Conservation (phyloP, 2,888 invertebrate species). For the Meloe dianella region DNA sequence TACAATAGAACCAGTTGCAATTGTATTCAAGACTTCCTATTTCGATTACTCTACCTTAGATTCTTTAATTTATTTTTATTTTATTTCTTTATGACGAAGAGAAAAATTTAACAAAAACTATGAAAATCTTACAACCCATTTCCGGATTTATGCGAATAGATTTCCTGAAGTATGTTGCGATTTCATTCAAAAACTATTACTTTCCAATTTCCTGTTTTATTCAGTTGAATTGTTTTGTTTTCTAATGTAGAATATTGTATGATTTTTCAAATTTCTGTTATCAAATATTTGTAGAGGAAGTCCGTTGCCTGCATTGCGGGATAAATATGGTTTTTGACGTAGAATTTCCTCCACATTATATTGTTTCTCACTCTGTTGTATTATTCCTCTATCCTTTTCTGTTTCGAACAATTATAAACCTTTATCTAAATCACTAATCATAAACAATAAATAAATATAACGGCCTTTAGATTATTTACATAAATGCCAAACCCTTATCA, state of each 20-base stretch:
- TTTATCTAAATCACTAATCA: conserved; percentile 48
- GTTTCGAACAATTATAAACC: neutral
- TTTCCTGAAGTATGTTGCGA: too few species aligned
- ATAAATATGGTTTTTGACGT: conserved; percentile 49
- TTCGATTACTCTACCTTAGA: too few species aligned
- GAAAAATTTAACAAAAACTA: too few species aligned
- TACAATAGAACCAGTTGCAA: too few species aligned
- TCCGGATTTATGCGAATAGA: neutral
- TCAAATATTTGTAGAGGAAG: conserved; percentile 39
- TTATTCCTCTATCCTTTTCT: conserved; percentile 22
- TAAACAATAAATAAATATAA: conserved; percentile 41
- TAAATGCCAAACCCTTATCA: conserved; percentile 38
- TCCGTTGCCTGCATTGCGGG: conserved; percentile 51
- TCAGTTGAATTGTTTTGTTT: neutral
- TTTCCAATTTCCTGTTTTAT: neutral
- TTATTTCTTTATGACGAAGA: too few species aligned
- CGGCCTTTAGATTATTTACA: conserved; percentile 42
- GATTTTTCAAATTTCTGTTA: neutral
- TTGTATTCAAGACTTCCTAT: too few species aligned
- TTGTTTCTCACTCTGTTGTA: neutral
- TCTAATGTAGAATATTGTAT: too few species aligned
- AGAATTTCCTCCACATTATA: conserved; percentile 23
- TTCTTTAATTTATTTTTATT: too few species aligned
- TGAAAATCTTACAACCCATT: too few species aligned
- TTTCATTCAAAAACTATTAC: neutral